phyloP scores from a whole-genome alignment of 2,113 vertebrate species.

The Hystrix brachyura region DNA sequence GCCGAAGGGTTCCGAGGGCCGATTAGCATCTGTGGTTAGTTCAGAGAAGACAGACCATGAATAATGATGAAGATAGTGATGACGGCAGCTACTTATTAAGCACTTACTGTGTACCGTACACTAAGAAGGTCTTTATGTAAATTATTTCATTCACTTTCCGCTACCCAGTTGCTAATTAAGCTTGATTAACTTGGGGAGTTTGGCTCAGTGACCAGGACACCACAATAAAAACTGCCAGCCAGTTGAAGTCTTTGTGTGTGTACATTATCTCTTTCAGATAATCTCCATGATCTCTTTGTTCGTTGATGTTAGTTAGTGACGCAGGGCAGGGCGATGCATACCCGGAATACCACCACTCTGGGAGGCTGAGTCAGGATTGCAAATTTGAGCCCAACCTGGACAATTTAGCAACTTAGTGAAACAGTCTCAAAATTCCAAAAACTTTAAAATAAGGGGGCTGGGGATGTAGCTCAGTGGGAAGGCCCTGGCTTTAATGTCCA shows the following conservation, averaged over 20 bases:
- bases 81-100: slow-evolving; percentile 32
- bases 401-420: background rate
- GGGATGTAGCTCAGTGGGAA: background rate
- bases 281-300: background rate
- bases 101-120: background rate
- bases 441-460: background rate
- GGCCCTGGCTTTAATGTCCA: background rate
- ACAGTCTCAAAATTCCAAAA: background rate
- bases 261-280: background rate
- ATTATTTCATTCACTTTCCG: slow-evolving; percentile 22
- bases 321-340: background rate
- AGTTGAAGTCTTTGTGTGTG: background rate
- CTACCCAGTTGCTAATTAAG: slow-evolving; percentile 14
- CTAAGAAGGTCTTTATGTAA: slow-evolving; percentile 31
- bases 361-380: background rate
- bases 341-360: background rate
- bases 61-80: slow-evolving; percentile 29
- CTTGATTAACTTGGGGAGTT: slow-evolving; percentile 47
- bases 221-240: background rate
- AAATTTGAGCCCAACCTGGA: background rate
- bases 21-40: slow-evolving; percentile 31
- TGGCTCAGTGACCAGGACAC: background rate
- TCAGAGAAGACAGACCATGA: slow-evolving; percentile 9
- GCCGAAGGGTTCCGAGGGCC: slow-evolving; percentile 26
- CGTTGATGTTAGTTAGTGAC: background rate